A percentile compares a stretch with the other conserved stretches of the same genome.
Conservation (phyloP, 2,797 vertebrate genomes). For the Ciconia nigra region DNA sequence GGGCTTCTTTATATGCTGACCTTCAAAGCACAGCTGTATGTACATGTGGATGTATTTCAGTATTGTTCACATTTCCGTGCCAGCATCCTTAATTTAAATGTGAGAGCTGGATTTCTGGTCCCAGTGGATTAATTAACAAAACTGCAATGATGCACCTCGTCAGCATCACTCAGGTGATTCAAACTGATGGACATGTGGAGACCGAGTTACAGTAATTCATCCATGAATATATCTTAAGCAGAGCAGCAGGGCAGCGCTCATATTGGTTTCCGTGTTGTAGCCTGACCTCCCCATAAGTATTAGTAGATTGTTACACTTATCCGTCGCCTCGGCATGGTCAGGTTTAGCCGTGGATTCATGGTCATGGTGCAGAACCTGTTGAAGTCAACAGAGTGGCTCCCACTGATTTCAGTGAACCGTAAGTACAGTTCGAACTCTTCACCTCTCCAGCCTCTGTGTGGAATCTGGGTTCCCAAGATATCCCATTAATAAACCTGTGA, state of each 20-base stretch:
- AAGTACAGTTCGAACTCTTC: neutral
- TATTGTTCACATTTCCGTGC: neutral
- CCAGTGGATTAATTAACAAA: neutral
- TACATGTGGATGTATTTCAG: neutral
- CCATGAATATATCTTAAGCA: neutral
- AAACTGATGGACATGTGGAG: neutral
- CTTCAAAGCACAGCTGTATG: neutral
- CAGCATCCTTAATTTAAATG: neutral
- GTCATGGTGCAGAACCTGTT: neutral
- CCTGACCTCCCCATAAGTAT: neutral
- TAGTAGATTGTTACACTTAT: neutral
- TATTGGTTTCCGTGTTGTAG: neutral
- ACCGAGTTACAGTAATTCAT: neutral
- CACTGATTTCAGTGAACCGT: neutral
- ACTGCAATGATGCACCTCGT: neutral
- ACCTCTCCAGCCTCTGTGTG: neutral
- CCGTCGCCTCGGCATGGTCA: fast-evolving
- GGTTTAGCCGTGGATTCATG: neutral
- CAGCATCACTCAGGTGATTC: neutral
- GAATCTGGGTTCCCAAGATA: neutral
- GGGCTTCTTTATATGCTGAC: neutral
- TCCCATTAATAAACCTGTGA: neutral
- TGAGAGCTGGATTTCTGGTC: neutral
- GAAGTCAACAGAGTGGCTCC: neutral
- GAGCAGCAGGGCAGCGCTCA: neutral